Evolutionary conservation across 35 echinoderm and acorn worm genomes (phyloP).

Genomic region (Lytechinus variegatus): DNA sequence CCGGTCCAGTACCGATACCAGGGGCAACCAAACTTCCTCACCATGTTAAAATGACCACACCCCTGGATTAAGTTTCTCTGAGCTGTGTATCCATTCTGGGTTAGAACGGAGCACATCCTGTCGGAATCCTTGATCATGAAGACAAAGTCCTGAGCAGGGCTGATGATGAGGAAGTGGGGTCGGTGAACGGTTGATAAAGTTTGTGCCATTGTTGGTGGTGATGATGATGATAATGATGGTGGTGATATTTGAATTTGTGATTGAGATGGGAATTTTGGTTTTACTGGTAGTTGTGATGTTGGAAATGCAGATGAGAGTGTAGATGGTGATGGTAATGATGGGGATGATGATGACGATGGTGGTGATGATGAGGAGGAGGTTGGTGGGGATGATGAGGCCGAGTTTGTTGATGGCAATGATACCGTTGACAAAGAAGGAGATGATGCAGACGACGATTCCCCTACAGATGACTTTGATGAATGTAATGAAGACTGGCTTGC

Average conservation of each 20-base stretch:
- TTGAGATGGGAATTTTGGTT: not conserved
- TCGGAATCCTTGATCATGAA: constrained; percentile 30
- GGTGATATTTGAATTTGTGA: not conserved
- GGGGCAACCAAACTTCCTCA: constrained; percentile 25
- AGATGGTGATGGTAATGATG: not conserved
- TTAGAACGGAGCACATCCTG: not conserved
- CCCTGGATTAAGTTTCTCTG: not conserved
- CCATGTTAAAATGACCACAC: constrained; percentile 26
- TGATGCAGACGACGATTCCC: not conserved
- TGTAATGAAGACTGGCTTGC: not conserved
- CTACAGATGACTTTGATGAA: not conserved
- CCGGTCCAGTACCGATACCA: constrained; percentile 6
- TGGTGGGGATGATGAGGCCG: not conserved
- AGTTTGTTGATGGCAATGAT: not conserved
- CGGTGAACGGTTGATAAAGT: not conserved
- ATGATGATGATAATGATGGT: not conserved
- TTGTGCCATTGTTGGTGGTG: not conserved
- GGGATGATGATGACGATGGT: not conserved
- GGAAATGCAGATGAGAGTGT: not conserved
- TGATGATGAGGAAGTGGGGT: constrained; percentile 45
- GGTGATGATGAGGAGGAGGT: not conserved
- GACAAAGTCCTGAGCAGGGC: constrained; percentile 22
- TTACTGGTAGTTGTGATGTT: not conserved
- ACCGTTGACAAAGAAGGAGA: not conserved
- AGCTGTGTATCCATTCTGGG: not conserved